Base-by-base conservation (phyloP, 30 jellyfish, hydroid and myxozoan species). In the Chrysaora quinquecirrha region DNA sequence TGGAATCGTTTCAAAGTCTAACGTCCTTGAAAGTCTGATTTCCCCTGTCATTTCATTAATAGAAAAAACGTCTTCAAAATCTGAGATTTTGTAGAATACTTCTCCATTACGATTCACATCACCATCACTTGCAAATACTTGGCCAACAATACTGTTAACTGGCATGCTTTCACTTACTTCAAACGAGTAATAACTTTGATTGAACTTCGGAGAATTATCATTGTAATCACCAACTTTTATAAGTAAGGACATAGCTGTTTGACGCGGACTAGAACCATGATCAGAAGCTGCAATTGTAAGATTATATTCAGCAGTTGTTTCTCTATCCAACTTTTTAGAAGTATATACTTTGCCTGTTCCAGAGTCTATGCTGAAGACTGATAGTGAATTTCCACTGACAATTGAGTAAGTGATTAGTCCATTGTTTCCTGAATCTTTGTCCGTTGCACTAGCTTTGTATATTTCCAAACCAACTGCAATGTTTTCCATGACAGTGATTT, bases 61-160 rank as follows among this genome's bases (percentile, higher is more conserved):
- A 3, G 56, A 80, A 70, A 87, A 87, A 32, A 34, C 29, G 35
- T 71, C 61, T 29, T 62, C 74, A 24, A 31, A 47, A 66, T 84
- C 82, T 28, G 63, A 14, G 14, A 90, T 80, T 29, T 48, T 62
- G 70, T 84, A 90, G 34, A 33, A 48, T 4, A 90, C 71, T 30
- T 78, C 83, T 4, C 90, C 87, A 80, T 85, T 79, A 24, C 71
- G 75, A 27, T 96, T 96, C 10, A 54, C 14, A 64, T 92, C 98
- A 1, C 29, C 28, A 69, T 92, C 98, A 16, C 27, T 25, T 2
- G 96, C 98, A 47, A n/a, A 12, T 28, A 84, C 80, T 18, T 75
- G 34, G 1, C 95, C 97, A 65, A 73, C 87, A 24, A 49, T 22
- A 3, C 82, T 81, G 38, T 83, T 58, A 20, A 6, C 24, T 61